These are phyloP conservation scores for Spinus olivaceus DNA, from an alignment of 2,797 vertebrate genomes.

Conservation along the genomic window DNA sequence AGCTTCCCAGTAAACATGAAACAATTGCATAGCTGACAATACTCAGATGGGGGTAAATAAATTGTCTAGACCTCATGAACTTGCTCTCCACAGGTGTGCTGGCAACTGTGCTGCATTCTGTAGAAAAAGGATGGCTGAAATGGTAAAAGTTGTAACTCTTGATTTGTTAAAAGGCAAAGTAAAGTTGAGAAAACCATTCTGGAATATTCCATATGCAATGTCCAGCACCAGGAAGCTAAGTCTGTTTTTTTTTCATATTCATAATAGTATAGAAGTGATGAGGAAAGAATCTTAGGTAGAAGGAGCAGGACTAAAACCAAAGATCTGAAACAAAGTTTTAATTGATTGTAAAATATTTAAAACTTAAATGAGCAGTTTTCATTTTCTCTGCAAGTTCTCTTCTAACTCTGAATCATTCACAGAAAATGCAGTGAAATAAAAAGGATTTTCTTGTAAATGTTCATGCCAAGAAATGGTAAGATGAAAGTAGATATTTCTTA, in stretches of 20 bases:
- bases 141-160: neutral
- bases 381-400: neutral
- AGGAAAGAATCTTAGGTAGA: neutral
- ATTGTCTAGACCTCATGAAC: neutral
- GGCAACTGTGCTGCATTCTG: neutral
- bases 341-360: neutral
- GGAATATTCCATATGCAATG: neutral
- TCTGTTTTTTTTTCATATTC: fast-evolving
- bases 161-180: neutral
- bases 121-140: neutral
- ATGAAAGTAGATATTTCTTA: neutral
- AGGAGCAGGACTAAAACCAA: neutral
- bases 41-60: neutral
- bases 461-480: neutral
- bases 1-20: neutral
- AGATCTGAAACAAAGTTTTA: neutral
- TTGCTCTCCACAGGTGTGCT: neutral
- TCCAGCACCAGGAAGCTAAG: neutral
- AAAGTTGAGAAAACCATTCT: neutral
- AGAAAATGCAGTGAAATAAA: neutral
- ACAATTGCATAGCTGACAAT: neutral
- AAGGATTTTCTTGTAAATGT: neutral
- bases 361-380: neutral
- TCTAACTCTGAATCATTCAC: neutral
- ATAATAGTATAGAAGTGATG: neutral